Base-by-base conservation (phyloP, 2,888 invertebrate species). In the Bellardia bayeri region DNA sequence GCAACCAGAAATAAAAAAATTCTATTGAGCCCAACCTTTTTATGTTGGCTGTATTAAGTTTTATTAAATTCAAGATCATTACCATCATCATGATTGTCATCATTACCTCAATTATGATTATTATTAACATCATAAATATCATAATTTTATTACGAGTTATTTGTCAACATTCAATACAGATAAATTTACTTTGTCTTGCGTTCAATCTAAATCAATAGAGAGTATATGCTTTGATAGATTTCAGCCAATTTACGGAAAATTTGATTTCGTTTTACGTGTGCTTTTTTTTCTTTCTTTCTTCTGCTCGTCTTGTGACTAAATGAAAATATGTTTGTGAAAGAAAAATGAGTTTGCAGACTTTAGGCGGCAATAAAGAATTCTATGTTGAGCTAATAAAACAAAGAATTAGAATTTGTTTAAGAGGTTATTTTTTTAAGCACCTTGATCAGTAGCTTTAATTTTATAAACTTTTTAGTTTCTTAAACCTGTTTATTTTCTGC, bases 161-260 rank as follows among this genome's bases (percentile, higher is more conserved):
- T 86, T 86, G 83, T 86, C 86, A 86, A 80, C 76, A 75, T 81
- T 72, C 81, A 72, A 23, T 33, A 51, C 63, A 75, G 71, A 54
- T 45, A 42, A 56, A 30, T 64, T 58, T 37, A 23, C 51, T 40
- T 74, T 37, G 40, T 75, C 63, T 69, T 72, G 30, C 11, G 45
- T 75, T 80, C 66, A 14, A 82, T 86, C 78, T 79, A 82, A 86
- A 82, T 86, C 86, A 78, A 86, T 86, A 86, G 69, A 86, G 74
- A 86, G 3, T n/a, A 8, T 69, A 79, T 16, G 78, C 42, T 79
- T 86, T 86, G 86, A 86, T 86, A 69, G 79, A 86, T 86, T 82
- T 82, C 33, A 42, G 66, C 42, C 82, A 68, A 86, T 86, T 86
- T 74, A 61, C 45, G 37, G 23, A 23, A 37, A 71, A 72, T 71